Base-by-base conservation (phyloP, 2,888 invertebrate genomes). In the Ptilodon capucinus region DNA sequence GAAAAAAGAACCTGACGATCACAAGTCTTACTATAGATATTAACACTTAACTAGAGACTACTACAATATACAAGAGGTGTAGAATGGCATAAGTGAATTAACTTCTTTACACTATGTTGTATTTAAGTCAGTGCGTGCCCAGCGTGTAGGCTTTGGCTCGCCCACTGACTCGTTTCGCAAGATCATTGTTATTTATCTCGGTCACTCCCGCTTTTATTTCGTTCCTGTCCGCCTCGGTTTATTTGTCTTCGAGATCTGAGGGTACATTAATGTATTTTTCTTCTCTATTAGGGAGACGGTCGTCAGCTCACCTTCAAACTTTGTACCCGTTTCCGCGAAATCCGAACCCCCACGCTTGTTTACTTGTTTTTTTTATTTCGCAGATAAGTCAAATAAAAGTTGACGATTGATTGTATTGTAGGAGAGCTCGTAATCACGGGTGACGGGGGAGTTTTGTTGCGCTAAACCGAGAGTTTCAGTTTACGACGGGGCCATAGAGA, bases 221-320 rank as follows among this genome's bases (percentile, higher is more conserved):
- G 81, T 78, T 80, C 86, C 79, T 85, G 86, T 86, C 84, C 80
- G 81, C 79, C 76, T 79, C 79, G 71, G 80, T 89, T 90, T 91
- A 87, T 91, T 91, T 91, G 88, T 91, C 88, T 90, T 90, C 71
- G 81, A 82, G 82, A 85, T 89, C 87, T 82, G 83, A 81, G 86
- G 86, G 86, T 90, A 90, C 85, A 91, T 90, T 90, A 89, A 87
- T 88, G 90, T 90, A 90, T 91, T 91, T 91, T 91, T 90, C 89
- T 91, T 91, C 85, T 87, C 85, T 89, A 89, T 90, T 90, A 91
- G 84, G 81, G 79, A 79, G 84, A 83, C 84, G 80, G 86, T 85
- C 81, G 79, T 66, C 77, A 79, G 74, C 81, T 87, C 82, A 90
- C 88, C 88, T 90, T 82, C 86, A 83, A 89, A 91, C 78, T 88